Evolutionary conservation across 2,113 vertebrate genomes (phyloP), one percentile per base, ranked within the genome.

Genomic region (Microtus montanus): DNA sequence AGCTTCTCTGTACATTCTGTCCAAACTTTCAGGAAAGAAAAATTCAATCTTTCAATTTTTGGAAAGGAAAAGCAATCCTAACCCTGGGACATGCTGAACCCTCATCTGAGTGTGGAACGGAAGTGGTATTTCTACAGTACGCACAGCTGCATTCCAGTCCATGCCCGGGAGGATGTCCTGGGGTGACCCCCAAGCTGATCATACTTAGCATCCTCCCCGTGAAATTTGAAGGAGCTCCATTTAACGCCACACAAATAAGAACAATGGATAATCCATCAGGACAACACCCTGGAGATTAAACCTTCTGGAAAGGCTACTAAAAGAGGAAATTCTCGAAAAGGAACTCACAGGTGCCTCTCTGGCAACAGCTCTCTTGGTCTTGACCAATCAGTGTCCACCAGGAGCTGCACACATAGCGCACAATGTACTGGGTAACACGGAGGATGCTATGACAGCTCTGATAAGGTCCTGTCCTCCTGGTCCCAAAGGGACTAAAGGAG

Each of bases 121-220:
- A 26, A 47, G n/a, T 28, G 71, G 13, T 6, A n/a, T 5, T 30
- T 15, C 33, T 26, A 0, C 10, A 26, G 10, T 3, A 68, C 4
- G 15, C 8, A 38, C 33, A 15, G 22, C 70, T 49, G n/a, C n/a
- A 13, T 17, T 1, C 30, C 4, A 66, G n/a, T 20, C 10, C 6
- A 30, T 0, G 28, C 17, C 13, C 35, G 33, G 7, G 33, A 77
- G 47, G 19, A 47, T 4, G 35, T 8, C 63, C 86, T 26, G 10
- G 12, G 33, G 2, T 61, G 17, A 44, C 13, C 44, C 5, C 49
- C 38, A 49, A n/a, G 20, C 5, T 22, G 28, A 49, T 63, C 5
- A 8, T 1, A 22, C 41, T 14, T 12, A 52, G 24, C 52, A 63
- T 15, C 12, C 14, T 24, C 12, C 14, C 9, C 14, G 61, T 49